These are phyloP conservation scores for Pectinophora gossypiella DNA, from an alignment of 1,140 invertebrate genomes.

Conservation along the genomic window DNA sequence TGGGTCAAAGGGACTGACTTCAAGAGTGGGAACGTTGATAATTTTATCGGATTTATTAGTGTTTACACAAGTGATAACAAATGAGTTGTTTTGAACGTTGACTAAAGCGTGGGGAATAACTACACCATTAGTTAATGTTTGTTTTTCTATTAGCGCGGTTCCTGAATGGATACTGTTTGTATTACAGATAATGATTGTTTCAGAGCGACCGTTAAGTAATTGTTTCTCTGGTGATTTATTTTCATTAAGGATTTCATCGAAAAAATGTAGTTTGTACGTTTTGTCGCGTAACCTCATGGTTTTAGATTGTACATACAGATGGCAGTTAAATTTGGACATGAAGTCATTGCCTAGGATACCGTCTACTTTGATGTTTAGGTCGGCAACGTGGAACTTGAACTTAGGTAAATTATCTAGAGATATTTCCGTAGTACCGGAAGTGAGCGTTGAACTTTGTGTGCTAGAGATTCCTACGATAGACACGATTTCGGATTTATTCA, in stretches of 20 bases:
- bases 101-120: conserved; percentile 21
- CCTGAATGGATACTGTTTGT: conserved; percentile 8
- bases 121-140: conserved; percentile 18
- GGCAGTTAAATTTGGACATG: conserved; percentile 27
- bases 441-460: conserved; percentile 2
- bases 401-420: conserved; percentile 22
- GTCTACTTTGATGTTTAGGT: conserved; percentile 27
- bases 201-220: conserved; percentile 16
- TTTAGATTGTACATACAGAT: conserved; percentile 27
- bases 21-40: not conserved
- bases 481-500: conserved; percentile 7
- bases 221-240: conserved; percentile 6
- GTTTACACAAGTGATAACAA: conserved; percentile 5
- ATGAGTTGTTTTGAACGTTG: conserved; percentile 13
- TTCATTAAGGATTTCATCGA: conserved; percentile 10
- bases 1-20: not conserved
- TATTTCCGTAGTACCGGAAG: conserved; percentile 18
- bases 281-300: conserved; percentile 21
- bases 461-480: conserved; percentile 14
- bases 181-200: conserved; percentile 24
- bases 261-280: conserved; percentile 22
- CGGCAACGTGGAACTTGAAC: conserved; percentile 24
- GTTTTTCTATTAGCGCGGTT: conserved; percentile 16
- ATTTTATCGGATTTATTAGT: not conserved
- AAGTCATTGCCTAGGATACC: conserved; percentile 34